phyloP scores from a whole-genome alignment of 2,888 invertebrate species.

The Temnothorax unifasciatus region DNA sequence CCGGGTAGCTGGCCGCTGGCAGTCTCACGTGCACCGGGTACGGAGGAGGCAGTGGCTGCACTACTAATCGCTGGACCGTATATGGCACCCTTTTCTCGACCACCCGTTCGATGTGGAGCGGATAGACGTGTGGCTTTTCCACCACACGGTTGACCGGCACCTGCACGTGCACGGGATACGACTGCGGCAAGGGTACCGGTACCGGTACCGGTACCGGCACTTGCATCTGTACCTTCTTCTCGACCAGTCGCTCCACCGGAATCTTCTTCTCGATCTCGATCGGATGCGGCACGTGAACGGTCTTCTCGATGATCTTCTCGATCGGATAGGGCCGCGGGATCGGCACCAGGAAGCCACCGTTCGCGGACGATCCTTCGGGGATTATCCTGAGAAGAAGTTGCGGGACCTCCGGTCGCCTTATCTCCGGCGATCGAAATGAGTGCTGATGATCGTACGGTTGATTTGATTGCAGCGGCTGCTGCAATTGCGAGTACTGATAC shows the following conservation, averaged over 20 bases:
- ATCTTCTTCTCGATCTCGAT: constrained; percentile 87
- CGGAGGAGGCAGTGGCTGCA: constrained; percentile 86
- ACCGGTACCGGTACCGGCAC: constrained; percentile 87
- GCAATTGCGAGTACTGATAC: constrained; percentile 1
- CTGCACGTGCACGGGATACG: constrained; percentile 84
- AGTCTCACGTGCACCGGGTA: constrained; percentile 86
- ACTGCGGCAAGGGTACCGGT: constrained; percentile 86
- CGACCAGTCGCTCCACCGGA: constrained; percentile 88
- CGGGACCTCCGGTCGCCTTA: background rate
- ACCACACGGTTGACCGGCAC: constrained; percentile 87
- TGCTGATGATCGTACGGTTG: constrained; percentile 9
- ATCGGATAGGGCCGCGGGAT: constrained; percentile 68
- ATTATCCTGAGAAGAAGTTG: constrained; percentile 38
- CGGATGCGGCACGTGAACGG: constrained; percentile 49
- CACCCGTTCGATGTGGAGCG: constrained; percentile 86
- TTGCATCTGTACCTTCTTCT: constrained; percentile 87
- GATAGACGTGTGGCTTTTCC: constrained; percentile 86
- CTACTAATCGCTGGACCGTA: constrained; percentile 86
- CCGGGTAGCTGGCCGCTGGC: constrained; percentile 85
- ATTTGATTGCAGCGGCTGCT: constrained; percentile 1
- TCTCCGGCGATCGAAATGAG: background rate
- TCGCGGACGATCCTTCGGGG: constrained; percentile 5
- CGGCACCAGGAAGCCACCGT: constrained; percentile 41
- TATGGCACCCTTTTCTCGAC: constrained; percentile 87
- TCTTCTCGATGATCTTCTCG: constrained; percentile 78